Evolutionary conservation across 2,797 vertebrate genomes (phyloP).

Genomic region (Mastacembelus armatus): DNA sequence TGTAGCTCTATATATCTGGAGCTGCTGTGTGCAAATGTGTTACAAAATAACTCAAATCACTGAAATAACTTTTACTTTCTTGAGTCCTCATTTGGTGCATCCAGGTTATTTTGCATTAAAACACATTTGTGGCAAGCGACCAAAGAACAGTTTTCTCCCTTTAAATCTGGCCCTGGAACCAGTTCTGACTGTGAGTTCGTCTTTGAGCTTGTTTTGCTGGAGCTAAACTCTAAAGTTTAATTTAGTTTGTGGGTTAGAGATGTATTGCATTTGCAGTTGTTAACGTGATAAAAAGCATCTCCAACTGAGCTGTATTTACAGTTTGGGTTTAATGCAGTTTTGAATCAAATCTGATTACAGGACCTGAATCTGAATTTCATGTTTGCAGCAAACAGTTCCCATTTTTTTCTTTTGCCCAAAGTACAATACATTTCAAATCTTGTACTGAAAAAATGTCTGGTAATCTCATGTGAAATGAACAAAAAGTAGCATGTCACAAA

Average conservation of each 20-base stretch:
- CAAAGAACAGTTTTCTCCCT: background rate
- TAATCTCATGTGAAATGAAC: background rate
- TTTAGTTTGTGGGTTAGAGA: conserved; percentile 11
- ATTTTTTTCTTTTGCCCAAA: background rate
- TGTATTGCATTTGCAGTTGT: conserved; percentile 30
- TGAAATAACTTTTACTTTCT: background rate
- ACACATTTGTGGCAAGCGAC: conserved; percentile 6
- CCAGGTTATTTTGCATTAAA: background rate
- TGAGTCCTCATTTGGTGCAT: background rate
- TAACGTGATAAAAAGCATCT: conserved; percentile 22
- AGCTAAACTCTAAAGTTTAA: conserved; percentile 11
- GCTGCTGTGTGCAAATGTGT: too few species aligned
- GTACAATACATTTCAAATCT: background rate
- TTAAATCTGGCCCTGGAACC: background rate
- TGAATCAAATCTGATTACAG: conserved; percentile 14
- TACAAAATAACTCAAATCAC: too few species aligned
- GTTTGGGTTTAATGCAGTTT: too few species aligned
- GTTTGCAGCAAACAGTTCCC: conserved; percentile 6
- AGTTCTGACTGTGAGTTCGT: background rate
- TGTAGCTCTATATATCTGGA: background rate
- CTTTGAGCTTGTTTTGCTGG: background rate
- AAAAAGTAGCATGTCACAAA: background rate
- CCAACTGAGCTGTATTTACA: conserved; percentile 25
- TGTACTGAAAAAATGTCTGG: background rate
- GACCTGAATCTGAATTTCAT: background rate